Evolutionary conservation across 2,113 vertebrate genomes (phyloP), one percentile per base, ranked within the genome.

Genomic region (Danionella cerebrum): DNA sequence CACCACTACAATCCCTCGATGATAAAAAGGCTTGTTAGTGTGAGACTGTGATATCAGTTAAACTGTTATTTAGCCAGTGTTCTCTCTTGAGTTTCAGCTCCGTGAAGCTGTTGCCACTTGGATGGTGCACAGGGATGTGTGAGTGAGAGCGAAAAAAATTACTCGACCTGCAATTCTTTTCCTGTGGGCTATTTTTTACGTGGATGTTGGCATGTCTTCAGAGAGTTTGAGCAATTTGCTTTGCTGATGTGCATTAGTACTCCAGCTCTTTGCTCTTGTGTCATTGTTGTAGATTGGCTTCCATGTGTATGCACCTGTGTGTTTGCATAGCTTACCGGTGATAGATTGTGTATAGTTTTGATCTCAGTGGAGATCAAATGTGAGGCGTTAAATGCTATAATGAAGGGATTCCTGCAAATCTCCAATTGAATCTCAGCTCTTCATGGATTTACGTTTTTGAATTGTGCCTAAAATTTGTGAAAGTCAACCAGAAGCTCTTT

Each of bases 321-420:
- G 58, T 69, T 42, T 65, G 45, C 36, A 29, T 33, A 57, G 31
- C 57, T 55, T 72, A 24, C 55, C 41, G 44, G 18, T 72, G 59
- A 71, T 75, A 59, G 73, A 70, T 68, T 62, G 59, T 70, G 24
- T 22, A 35, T 33, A 27, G 41, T 66, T 35, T 12, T 38, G 44
- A 39, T 63, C 72, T 78, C 62, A 12, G 50, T 50, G 55, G 72
- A 69, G n/a, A n/a, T n/a, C 47, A 48, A 25, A 44, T 52, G 44
- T 9, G 41, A 67, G 60, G 51, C 68, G 60, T 70, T 65, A 60
- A 68, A 19, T 68, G 41, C 33, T 31, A 16, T 66, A 75, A 75
- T 74, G 66, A 74, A 63, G 44, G 50, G 24, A 72, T 38, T 55
- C 19, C 36, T 75, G 42, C 52, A 65, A 70, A 69, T 68, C 36